Conservation (phyloP, 2,113 vertebrate genomes). For the Scatophagus argus region DNA sequence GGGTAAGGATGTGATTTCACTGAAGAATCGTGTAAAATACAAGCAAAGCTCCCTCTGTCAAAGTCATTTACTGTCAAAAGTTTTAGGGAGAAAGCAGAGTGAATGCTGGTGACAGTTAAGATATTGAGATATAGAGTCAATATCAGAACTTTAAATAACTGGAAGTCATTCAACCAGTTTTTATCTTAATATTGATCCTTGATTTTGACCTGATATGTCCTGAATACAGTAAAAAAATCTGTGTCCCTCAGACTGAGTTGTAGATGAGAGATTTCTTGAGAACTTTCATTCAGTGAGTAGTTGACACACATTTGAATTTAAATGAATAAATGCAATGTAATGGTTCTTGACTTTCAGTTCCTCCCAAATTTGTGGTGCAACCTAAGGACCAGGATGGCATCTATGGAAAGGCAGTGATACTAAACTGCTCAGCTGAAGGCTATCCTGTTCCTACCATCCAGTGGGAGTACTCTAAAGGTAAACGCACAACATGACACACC, state of each 20-base stretch:
- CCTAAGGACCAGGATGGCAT: constrained; percentile 98
- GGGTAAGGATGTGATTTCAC: too few relatives aligned
- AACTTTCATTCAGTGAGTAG: neutral
- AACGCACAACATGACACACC: neutral
- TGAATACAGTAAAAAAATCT: neutral
- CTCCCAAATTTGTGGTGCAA: constrained; percentile 97
- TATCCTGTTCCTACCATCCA: constrained; percentile 98
- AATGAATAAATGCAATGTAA: neutral
- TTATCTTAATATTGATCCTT: neutral
- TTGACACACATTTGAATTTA: neutral
- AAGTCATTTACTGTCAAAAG: neutral
- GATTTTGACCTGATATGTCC: neutral
- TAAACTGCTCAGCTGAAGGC: constrained; percentile 97
- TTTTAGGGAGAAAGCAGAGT: neutral
- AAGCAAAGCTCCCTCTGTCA: too few relatives aligned
- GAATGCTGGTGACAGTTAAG: neutral
- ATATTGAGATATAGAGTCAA: neutral
- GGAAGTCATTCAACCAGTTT: neutral
- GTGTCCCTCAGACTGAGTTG: neutral
- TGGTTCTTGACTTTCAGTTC: constrained; percentile 85
- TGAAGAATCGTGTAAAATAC: too few relatives aligned
- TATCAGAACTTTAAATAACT: neutral
- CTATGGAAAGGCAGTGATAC: constrained; percentile 95
- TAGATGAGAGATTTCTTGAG: neutral
- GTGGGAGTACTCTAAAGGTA: constrained; percentile 99